Conservation (phyloP, 2,797 vertebrate genomes). For the Sebastes taczanowskii region DNA sequence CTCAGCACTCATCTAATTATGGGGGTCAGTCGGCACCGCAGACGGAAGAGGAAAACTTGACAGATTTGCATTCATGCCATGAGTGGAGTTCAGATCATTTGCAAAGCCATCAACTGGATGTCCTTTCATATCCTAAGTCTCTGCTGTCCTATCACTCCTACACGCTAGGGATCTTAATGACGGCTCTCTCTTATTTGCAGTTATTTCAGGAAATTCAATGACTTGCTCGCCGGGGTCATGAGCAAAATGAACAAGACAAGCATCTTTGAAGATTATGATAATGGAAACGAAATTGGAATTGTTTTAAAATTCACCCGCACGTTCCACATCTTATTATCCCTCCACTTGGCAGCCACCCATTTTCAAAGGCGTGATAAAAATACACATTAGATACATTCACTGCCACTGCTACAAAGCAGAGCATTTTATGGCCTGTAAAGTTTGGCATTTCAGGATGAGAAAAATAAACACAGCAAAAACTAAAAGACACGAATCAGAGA, state of each 20-base stretch:
- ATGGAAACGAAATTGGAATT: conserved; percentile 80
- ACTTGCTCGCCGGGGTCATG: conserved; percentile 83
- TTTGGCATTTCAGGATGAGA: conserved; percentile 58
- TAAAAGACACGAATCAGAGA: conserved; percentile 53
- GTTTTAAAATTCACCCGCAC: conserved; percentile 83
- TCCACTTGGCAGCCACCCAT: conserved; percentile 75
- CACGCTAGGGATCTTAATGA: conserved; percentile 78
- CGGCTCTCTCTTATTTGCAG: conserved; percentile 83
- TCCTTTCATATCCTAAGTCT: conserved; percentile 77
- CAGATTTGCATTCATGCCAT: conserved; percentile 75
- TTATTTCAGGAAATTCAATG: conserved; percentile 83
- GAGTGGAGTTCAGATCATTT: conserved; percentile 78
- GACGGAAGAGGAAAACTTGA: conserved; percentile 59
- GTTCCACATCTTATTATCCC: conserved; percentile 82
- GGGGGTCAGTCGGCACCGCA: conserved; percentile 60
- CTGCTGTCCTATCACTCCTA: conserved; percentile 71
- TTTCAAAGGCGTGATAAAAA: conserved; percentile 81
- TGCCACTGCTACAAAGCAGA: conserved; percentile 46
- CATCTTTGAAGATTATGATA: conserved; percentile 88
- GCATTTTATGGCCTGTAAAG: conserved; percentile 59
- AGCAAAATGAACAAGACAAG: conserved; percentile 87
- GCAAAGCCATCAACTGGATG: conserved; percentile 76
- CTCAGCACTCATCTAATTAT: conserved; percentile 67
- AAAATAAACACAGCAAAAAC: conserved; percentile 62
- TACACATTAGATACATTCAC: conserved; percentile 74